Percentiles rank a stretch among this genome's conserved stretches.
Conservation (phyloP, 1,140 invertebrate species). For the Venturia canescens region DNA sequence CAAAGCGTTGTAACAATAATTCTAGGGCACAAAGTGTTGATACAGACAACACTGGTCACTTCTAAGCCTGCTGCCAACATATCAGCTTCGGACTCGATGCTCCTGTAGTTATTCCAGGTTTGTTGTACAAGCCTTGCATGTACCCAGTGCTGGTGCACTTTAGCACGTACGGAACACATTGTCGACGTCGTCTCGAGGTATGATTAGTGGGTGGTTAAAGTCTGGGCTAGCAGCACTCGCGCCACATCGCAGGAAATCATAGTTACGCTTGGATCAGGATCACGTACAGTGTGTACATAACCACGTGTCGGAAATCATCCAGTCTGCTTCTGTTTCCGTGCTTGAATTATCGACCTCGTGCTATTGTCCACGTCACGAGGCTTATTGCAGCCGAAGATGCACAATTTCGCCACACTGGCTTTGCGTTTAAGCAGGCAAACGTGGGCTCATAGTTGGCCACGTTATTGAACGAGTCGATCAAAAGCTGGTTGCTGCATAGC, state of each 20-base stretch:
- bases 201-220: background rate
- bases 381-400: background rate
- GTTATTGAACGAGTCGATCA: background rate
- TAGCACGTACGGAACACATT: slow-evolving; percentile 8
- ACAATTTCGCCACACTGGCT: background rate
- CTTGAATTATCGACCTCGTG: background rate
- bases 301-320: background rate
- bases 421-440: background rate
- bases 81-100: background rate
- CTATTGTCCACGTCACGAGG: background rate
- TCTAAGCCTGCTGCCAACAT: too few relatives aligned
- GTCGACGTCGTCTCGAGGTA: slow-evolving; percentile 7
- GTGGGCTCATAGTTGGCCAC: background rate
- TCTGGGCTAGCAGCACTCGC: background rate
- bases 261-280: background rate
- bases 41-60: too few relatives aligned
- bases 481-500: too few relatives aligned
- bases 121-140: background rate
- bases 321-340: background rate
- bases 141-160: background rate
- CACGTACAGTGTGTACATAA: background rate
- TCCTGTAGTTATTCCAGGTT: background rate
- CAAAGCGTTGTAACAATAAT: too few relatives aligned
- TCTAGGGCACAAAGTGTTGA: too few relatives aligned
- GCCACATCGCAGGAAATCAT: background rate